Evolutionary conservation across 2,797 vertebrate species (phyloP).

Genomic region (Enteromius unitaeniatus): DNA sequence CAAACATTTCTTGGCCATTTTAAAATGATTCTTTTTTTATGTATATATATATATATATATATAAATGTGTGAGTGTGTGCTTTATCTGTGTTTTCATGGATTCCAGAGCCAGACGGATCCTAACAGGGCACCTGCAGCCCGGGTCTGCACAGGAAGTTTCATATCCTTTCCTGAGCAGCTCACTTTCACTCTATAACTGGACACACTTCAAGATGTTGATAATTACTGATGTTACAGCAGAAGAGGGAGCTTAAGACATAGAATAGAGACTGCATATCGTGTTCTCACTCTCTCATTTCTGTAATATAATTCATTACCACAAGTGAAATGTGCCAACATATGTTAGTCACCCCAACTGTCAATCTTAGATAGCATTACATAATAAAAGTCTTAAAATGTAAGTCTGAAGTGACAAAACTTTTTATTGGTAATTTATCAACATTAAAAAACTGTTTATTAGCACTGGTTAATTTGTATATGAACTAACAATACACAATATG

Average conservation of each 20-base stretch:
- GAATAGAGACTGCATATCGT: neutral
- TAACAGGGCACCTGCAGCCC: constrained; percentile 81
- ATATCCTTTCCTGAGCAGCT: constrained; percentile 85
- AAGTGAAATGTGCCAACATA: neutral
- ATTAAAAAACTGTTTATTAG: neutral
- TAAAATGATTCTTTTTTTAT: constrained; percentile 50
- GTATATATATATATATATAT: neutral
- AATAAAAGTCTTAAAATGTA: neutral
- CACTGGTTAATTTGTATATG: neutral
- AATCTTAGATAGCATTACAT: neutral
- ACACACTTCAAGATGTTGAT: constrained; percentile 78
- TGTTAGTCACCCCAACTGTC: neutral
- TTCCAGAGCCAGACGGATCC: constrained; percentile 79
- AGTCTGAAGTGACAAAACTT: neutral
- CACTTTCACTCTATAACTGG: constrained; percentile 78
- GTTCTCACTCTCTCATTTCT: constrained; percentile 30
- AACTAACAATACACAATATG: neutral
- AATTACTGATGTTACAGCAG: constrained; percentile 77
- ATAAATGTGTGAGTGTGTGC: neutral
- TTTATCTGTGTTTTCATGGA: constrained; percentile 70
- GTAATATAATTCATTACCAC: constrained; percentile 10
- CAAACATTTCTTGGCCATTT: constrained; percentile 69
- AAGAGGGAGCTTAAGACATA: constrained; percentile 4
- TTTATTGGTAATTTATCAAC: neutral
- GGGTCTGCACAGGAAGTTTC: constrained; percentile 87